Base-by-base conservation (phyloP, 2,888 invertebrate genomes). In the Spilosoma lubricipeda region DNA sequence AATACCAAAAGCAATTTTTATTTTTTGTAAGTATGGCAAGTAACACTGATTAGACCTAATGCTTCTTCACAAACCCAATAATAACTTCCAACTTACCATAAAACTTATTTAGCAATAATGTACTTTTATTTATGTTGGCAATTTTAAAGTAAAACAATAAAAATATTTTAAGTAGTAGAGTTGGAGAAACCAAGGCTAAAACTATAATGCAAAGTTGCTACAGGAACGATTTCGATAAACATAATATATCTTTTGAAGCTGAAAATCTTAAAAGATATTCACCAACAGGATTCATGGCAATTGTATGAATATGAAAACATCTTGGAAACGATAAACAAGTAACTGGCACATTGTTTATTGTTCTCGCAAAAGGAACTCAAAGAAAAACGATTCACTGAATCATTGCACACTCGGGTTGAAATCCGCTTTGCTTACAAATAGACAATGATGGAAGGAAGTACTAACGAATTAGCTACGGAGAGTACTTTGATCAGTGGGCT, bases 401-500 rank as follows among this genome's bases (percentile, higher is more conserved):
- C 84, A 84, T 83, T 82, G 75, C 70, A 72, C 72, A 75, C 79
- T 78, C 78, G 74, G 72, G 74, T 73, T 82, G 80, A 83, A 82
- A 80, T 80, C 77, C 78, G 75, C 79, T 78, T 85, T 88, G 89
- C 89, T 89, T 91, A 90, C 92, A 93, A 93, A 93, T 91, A 92
- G 90, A 93, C 84, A 81, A 85, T 83, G 71, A 71, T 80, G 76
- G 80, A 82, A 80, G 86, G 82, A 85, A 86, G 80, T 82, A 78
- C 83, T 80, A 82, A 83, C 80, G 86, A 85, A 87, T 87, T 85
- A 87, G 84, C 79, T 76, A 76, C 70, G 77, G 77, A 72, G 78
- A 81, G 76, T 80, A 79, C 95, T 95, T 95, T 94, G 95, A 95
- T 95, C 95, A 93, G 74, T 75, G 70, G 76, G 77, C 82, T 84